Conservation (phyloP, 2,888 invertebrate species). For the Protonemura montana region DNA sequence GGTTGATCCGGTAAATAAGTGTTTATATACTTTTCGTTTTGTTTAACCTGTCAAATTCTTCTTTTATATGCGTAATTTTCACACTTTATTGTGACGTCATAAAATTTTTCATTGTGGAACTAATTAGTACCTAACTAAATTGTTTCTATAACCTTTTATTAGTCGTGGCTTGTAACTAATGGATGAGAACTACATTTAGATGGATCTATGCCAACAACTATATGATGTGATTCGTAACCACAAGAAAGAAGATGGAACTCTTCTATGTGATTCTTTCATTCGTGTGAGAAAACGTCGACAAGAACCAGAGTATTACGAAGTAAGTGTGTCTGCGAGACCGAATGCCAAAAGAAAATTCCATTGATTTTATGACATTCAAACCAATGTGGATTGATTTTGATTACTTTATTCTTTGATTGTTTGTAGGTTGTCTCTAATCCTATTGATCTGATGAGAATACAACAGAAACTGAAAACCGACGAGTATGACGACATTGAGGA, state of each 20-base stretch:
- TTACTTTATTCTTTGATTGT: slow-evolving; percentile 52
- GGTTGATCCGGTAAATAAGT: slow-evolving; percentile 74
- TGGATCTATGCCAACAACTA: slow-evolving; percentile 88
- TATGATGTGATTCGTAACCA: slow-evolving; percentile 90
- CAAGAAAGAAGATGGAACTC: slow-evolving; percentile 89
- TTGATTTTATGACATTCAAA: not conserved
- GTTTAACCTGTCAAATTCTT: slow-evolving; percentile 1
- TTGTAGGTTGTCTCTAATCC: slow-evolving; percentile 85
- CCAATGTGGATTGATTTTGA: not conserved
- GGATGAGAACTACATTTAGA: slow-evolving; percentile 60
- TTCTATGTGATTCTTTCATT: slow-evolving; percentile 93
- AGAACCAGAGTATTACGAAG: slow-evolving; percentile 88
- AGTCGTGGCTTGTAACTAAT: not conserved
- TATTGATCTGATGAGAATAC: slow-evolving; percentile 93
- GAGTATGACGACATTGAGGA: slow-evolving; percentile 95
- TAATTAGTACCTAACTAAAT: no score
- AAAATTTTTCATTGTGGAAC: no score
- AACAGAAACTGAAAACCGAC: slow-evolving; percentile 96
- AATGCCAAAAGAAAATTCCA: not conserved
- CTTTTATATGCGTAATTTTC: no score
- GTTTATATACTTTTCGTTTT: slow-evolving; percentile 5
- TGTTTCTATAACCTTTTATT: not conserved
- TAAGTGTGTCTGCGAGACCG: no score
- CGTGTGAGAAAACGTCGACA: slow-evolving; percentile 92
- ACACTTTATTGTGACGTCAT: no score